These are phyloP conservation scores for Petrophora chlorosata DNA, from an alignment of 2,888 invertebrate species.

Conservation along the genomic window DNA sequence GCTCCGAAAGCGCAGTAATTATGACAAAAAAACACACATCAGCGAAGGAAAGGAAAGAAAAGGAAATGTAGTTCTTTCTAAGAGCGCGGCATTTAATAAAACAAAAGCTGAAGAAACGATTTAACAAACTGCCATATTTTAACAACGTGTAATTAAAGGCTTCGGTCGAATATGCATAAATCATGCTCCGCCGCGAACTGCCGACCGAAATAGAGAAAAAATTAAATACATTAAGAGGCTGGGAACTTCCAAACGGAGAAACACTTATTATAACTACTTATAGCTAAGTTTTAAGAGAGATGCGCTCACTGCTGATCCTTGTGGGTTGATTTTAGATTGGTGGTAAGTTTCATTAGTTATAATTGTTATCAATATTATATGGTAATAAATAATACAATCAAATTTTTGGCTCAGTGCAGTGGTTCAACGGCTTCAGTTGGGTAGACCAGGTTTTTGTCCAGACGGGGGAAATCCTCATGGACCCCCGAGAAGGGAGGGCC, in stretches of 20 bases:
- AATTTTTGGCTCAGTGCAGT: no score
- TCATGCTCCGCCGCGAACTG: conserved; percentile 81
- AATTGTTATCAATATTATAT: no score
- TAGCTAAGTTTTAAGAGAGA: conserved; percentile 14
- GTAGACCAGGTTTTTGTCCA: no score
- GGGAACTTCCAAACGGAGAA: conserved; percentile 54
- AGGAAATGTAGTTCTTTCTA: conserved; percentile 57
- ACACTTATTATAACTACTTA: conserved; percentile 28
- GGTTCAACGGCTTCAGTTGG: no score
- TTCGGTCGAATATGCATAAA: conserved; percentile 83
- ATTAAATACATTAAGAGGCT: conserved; percentile 79
- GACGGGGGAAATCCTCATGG: no score
- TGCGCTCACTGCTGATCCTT: conserved; percentile 7
- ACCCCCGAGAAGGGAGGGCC: no score
- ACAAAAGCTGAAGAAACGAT: conserved; percentile 79
- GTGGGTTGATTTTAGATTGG: neutral
- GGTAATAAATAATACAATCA: no score
- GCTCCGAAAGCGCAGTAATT: conserved; percentile 33
- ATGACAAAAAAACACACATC: conserved; percentile 53
- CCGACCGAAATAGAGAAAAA: conserved; percentile 84
- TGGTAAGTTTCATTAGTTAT: neutral
- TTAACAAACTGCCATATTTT: conserved; percentile 84
- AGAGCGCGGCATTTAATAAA: conserved; percentile 74
- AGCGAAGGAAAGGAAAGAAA: conserved; percentile 52
- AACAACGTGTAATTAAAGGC: conserved; percentile 84